Conservation (phyloP, 2,888 invertebrate genomes). For the Malacosoma neustria region DNA sequence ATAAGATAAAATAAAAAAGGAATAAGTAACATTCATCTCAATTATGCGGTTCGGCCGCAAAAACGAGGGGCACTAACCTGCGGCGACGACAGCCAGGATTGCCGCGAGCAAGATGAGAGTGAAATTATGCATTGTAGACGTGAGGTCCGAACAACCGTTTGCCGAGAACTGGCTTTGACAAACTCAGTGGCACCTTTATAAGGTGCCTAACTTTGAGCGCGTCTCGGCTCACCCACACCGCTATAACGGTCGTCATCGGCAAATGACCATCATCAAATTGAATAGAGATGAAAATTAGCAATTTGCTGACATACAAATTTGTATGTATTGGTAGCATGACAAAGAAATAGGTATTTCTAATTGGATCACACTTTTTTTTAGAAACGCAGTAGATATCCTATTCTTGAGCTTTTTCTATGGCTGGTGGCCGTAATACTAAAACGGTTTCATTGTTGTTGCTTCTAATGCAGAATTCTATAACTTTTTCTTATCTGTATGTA, state of each 20-base stretch:
- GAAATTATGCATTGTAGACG: constrained; percentile 47
- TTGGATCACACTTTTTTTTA: no score
- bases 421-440: no score
- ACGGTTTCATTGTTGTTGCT: no score
- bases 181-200: constrained; percentile 43
- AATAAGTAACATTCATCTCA: constrained; percentile 8
- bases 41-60: constrained; percentile 30
- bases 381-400: no score
- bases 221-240: constrained; percentile 25
- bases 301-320: constrained; percentile 15
- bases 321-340: background rate
- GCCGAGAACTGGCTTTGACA: constrained; percentile 45
- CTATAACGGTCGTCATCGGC: constrained; percentile 45
- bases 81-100: constrained; percentile 47
- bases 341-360: no score
- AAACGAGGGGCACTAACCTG: constrained; percentile 70
- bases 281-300: constrained; percentile 24
- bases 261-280: constrained; percentile 39
- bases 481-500: no score
- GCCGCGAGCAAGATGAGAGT: constrained; percentile 48
- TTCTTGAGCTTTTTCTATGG: no score
- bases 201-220: constrained; percentile 23
- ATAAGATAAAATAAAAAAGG: constrained; percentile 25
- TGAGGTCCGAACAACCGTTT: constrained; percentile 32
- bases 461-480: no score